phyloP scores from a whole-genome alignment of 1,140 invertebrate species.

The Maconellicoccus hirsutus region DNA sequence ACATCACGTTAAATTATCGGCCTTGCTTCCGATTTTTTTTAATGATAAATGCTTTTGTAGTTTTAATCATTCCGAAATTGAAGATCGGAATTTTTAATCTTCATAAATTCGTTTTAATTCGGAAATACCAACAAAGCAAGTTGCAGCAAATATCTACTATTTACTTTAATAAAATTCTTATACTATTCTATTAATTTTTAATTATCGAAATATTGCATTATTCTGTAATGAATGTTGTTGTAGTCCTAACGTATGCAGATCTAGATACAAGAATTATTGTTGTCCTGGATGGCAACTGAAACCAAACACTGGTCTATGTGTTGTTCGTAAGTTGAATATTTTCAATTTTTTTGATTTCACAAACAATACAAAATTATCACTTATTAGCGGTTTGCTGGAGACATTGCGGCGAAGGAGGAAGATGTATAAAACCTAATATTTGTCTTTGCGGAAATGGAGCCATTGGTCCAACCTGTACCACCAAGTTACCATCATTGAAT shows the following conservation, averaged over 20 bases:
- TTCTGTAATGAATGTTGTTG: too few relatives aligned
- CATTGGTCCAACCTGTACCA: constrained; percentile 24
- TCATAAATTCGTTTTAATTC: too few relatives aligned
- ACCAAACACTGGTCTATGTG: constrained; percentile 54
- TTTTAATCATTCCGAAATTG: too few relatives aligned
- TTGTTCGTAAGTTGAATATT: constrained; percentile 58
- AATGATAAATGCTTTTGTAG: too few relatives aligned
- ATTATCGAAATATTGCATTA: too few relatives aligned
- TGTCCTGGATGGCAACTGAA: constrained; percentile 71
- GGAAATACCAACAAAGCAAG: too few relatives aligned
- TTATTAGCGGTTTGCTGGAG: constrained; percentile 58
- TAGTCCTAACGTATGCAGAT: constrained; percentile 68
- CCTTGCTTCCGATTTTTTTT: too few relatives aligned
- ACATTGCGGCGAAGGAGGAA: constrained; percentile 53
- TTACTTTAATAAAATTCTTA: too few relatives aligned
- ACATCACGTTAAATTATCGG: not conserved
- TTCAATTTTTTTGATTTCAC: not conserved
- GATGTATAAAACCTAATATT: constrained; percentile 69
- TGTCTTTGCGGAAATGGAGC: constrained; percentile 59
- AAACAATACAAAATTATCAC: not conserved
- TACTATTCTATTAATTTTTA: too few relatives aligned
- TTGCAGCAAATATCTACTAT: too few relatives aligned
- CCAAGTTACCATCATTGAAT: constrained; percentile 3
- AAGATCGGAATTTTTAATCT: too few relatives aligned
- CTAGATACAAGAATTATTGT: constrained; percentile 54